Evolutionary conservation across 2,888 invertebrate genomes (phyloP).

Genomic region (Oligia strigilis): DNA sequence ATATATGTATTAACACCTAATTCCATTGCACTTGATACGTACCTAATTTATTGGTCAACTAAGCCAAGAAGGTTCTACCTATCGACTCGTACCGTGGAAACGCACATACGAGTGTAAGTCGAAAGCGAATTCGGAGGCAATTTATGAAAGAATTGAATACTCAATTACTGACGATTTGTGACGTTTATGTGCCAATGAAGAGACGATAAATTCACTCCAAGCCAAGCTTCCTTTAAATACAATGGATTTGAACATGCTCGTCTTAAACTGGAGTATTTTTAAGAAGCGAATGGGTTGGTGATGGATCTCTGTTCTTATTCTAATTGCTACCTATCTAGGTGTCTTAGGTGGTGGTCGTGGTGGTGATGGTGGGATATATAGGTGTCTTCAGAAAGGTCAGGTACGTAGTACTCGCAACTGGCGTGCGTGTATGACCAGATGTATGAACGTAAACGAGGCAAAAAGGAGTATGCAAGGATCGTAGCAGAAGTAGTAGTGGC

Average conservation of each 20-base stretch:
- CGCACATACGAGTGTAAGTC: constrained; percentile 66
- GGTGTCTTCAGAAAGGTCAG: not conserved
- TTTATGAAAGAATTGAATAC: constrained; percentile 88
- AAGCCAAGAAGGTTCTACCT: not conserved
- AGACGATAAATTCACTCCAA: constrained; percentile 72
- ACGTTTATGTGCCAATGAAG: constrained; percentile 83
- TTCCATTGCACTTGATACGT: too few relatives aligned
- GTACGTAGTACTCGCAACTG: not conserved
- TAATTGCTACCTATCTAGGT: not conserved
- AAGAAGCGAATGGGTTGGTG: not conserved
- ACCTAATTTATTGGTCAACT: too few relatives aligned
- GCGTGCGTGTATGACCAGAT: not conserved
- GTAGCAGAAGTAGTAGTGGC: too few relatives aligned
- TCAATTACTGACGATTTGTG: constrained; percentile 84
- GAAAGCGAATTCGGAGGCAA: constrained; percentile 74
- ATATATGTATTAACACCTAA: too few relatives aligned
- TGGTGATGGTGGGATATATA: not conserved
- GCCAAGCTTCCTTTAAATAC: constrained; percentile 26
- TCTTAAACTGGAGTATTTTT: constrained; percentile 40
- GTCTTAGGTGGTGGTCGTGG: not conserved
- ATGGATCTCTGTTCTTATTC: not conserved
- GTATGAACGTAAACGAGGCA: too few relatives aligned
- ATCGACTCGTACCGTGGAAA: constrained; percentile 68
- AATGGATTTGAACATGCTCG: constrained; percentile 46
- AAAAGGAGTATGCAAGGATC: too few relatives aligned